Base-by-base conservation (phyloP, 2,797 vertebrate species). In the Mareca penelope region DNA sequence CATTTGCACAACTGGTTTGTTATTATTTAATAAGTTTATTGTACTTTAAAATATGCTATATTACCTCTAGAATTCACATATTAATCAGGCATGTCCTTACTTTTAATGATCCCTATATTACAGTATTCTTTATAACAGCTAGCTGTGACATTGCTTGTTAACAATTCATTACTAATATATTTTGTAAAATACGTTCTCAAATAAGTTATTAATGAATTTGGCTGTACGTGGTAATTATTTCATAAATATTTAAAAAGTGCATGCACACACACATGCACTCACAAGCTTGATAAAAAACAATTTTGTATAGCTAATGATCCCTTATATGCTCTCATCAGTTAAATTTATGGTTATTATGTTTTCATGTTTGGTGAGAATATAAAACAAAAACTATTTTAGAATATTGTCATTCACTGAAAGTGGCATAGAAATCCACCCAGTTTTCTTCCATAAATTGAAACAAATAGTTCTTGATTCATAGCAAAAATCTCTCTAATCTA, bases 161-260 rank as follows among this genome's bases (percentile, higher is more conserved):
- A 91, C 63, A 91, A 95, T 85, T 94, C 5, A 91, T 93, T 90
- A 78, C 42, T 80, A 93, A 95, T 78, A 23, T 57, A 86, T 95
- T 97, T 63, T 46, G 15, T 92, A 89, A 94, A 40, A 91, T 96
- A 88, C 71, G 10, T 88, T 93, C 71, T 96, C 89, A 90, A 96
- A 87, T 57, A 94, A 93, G 71, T 93, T 95, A 96, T 95, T 95
- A 96, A 96, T 96, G 71, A 94, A 93, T 95, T 87, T 93, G 95
- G 28, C 44, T 44, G 11, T 31, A 96, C 56, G 52, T 90, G 97
- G 81, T 94, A 97, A 96, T 97, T 94, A 94, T 97, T 97, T 97
- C 84, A 97, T 97, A 96, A 97, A 97, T 96, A 97, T 97, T 97
- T 94, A 97, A 95, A 95, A 90, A 84, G 69, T 90, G 71, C 33